Base-by-base conservation (phyloP, 2,888 invertebrate genomes). In the Alsophila aescularia region DNA sequence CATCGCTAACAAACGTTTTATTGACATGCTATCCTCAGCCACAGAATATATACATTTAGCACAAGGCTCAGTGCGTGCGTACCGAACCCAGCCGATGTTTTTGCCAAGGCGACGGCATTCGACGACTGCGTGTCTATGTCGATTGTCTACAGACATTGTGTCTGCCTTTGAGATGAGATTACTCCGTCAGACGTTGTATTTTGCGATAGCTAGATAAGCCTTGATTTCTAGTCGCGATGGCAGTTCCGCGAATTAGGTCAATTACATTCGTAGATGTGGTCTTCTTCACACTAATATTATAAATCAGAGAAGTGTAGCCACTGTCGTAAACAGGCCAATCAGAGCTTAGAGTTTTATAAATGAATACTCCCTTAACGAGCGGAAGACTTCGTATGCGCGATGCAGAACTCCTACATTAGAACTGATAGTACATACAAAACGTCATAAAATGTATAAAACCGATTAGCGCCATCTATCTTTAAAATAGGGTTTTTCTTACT, bases 171-270 rank as follows among this genome's bases (percentile, higher is more conserved):
- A 47, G 49, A 44, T 37, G 14, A 34, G 42, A 53, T 53, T 47
- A 47, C 41, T 42, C 32, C 29, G 29, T 12, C 43, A 14, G 45
- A 35, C 18, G 29, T 18, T 24, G 41, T 53, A 15, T 12, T 39
- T 32, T 16, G 31, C 21, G 45, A 37, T 34, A 8, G 15, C n/a
- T 3, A 13, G 41, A 21, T 32, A 40, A 40, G 45, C n/a, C 24
- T 53, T 43, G 42, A 47, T 45, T 40, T 34, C 44, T 40, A 43
- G 43, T 51, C 35, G 21, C 12, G 41, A 36, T 42, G 34, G 18
- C 47, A 42, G 13, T 45, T 29, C 18, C 18, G 47, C 18, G 47
- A 53, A 47, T 47, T 35, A 21, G 32, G 41, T 34, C 10, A 31
- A 31, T 47, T 36, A 24, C 27, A 32, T 50, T 32, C n/a, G 10